Evolutionary conservation across 2,888 invertebrate species (phyloP).

Genomic region (Bombylius major): DNA sequence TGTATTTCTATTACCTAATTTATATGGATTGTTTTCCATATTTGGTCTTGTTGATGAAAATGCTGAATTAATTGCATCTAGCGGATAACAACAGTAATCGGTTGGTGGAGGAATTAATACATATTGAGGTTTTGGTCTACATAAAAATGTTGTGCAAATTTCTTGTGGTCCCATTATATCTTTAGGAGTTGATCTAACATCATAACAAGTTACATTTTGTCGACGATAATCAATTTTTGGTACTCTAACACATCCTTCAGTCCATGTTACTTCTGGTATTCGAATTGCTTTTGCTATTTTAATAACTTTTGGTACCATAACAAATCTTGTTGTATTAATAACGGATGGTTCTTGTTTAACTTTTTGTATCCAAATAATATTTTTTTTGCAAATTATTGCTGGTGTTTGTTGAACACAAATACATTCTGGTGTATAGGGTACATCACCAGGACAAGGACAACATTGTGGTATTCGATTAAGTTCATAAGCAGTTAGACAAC

Average conservation of each 20-base stretch:
- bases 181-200: neutral
- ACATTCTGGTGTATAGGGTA: neutral
- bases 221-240: neutral
- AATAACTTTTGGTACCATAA: neutral
- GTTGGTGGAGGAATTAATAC: neutral
- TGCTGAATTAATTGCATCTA: slow-evolving; percentile 9
- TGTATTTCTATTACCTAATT: too few relatives aligned
- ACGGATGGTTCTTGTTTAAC: neutral
- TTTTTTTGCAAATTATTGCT: neutral
- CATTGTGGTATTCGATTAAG: neutral
- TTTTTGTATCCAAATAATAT: neutral
- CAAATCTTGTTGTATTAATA: neutral
- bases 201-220: neutral
- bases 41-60: too few relatives aligned
- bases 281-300: neutral
- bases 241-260: neutral
- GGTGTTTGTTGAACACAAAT: neutral
- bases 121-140: neutral
- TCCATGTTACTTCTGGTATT: neutral
- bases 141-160: neutral
- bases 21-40: too few relatives aligned
- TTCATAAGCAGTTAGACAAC: neutral
- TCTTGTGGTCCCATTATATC: neutral
- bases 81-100: neutral
- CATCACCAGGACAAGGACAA: neutral